Conservation (phyloP, 2,113 vertebrate genomes). For the Scalopus aquaticus region DNA sequence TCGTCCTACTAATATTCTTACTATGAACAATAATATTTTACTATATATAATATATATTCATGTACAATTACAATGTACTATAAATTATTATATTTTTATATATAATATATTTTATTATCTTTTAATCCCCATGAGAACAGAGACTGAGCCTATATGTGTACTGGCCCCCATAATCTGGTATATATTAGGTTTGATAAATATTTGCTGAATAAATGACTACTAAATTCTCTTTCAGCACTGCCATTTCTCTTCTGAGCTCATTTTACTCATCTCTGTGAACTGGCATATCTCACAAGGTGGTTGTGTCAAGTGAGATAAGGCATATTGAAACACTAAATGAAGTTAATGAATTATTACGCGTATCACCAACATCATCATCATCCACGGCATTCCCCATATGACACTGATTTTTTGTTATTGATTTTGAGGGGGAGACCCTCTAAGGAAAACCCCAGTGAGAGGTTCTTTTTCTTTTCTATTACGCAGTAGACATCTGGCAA, state of each 20-base stretch:
- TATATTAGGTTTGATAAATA: neutral
- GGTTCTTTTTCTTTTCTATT: slow-evolving; percentile 38
- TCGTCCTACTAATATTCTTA: neutral
- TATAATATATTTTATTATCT: neutral
- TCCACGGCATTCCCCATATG: slow-evolving; percentile 56
- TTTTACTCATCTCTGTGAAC: neutral
- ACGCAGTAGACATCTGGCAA: slow-evolving; percentile 36
- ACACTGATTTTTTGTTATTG: slow-evolving; percentile 67
- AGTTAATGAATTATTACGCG: slow-evolving; percentile 66
- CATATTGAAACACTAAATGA: slow-evolving; percentile 63
- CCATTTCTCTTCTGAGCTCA: slow-evolving; percentile 26
- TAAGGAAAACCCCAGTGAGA: slow-evolving; percentile 36
- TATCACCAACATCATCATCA: slow-evolving; percentile 62
- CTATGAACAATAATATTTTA: neutral
- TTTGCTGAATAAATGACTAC: slow-evolving; percentile 20
- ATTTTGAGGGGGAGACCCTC: neutral
- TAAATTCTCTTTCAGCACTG: neutral
- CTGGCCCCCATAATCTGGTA: neutral
- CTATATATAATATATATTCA: neutral
- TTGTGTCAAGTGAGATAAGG: slow-evolving; percentile 56
- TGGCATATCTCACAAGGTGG: slow-evolving; percentile 48
- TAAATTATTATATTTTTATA: neutral
- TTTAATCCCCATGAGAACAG: neutral
- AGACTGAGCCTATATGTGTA: neutral
- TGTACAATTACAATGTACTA: neutral